Conservation (phyloP, 2,888 invertebrate species). For the Creontiades dilutus region DNA sequence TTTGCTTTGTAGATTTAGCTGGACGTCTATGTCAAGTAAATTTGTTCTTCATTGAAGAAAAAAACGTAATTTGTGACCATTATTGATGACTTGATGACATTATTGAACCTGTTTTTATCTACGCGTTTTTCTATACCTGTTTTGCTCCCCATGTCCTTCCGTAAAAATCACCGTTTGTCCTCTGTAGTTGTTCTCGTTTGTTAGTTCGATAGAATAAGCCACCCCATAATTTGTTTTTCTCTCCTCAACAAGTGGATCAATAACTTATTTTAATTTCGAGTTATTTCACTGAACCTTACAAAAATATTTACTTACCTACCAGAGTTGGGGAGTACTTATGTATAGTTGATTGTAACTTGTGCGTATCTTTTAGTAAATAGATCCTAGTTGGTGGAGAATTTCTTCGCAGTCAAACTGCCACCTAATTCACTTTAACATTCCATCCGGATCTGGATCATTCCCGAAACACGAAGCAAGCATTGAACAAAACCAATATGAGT, state of each 20-base stretch:
- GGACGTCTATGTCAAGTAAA: constrained; percentile 59
- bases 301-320: neutral
- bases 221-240: neutral
- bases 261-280: neutral
- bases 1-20: constrained; percentile 73
- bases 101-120: neutral
- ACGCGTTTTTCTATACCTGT: neutral
- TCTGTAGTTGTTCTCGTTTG: neutral
- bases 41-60: neutral
- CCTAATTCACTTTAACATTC: constrained; percentile 53
- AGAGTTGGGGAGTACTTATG: constrained; percentile 6
- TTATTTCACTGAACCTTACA: neutral
- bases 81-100: neutral
- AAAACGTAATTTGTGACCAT: neutral
- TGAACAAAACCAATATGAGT: neutral
- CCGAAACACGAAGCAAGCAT: constrained; percentile 26
- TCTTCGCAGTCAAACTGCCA: constrained; percentile 61
- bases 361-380: constrained; percentile 41
- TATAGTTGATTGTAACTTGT: constrained; percentile 49
- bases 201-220: neutral
- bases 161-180: neutral
- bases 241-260: neutral
- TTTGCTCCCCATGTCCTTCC: neutral
- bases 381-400: constrained; percentile 54
- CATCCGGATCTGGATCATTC: constrained; percentile 65